These are phyloP conservation scores for Heliconius hewitsoni DNA, from an alignment of 1,140 invertebrate genomes.

Conservation along the genomic window DNA sequence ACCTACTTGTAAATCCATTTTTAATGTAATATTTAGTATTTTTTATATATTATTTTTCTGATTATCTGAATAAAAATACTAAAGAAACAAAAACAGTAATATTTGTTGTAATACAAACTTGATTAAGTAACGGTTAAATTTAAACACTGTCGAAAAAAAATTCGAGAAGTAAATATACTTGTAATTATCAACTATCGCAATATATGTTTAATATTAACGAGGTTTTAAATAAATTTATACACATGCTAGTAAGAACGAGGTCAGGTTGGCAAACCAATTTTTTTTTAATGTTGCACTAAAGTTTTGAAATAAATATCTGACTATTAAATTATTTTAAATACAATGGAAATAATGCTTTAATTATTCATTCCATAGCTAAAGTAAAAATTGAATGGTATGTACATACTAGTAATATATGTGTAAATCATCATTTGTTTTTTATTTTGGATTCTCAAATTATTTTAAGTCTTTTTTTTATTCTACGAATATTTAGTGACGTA, in stretches of 20 bases:
- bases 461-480: no score
- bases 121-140: background rate
- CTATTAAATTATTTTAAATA: background rate
- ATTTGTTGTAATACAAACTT: background rate
- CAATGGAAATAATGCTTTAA: background rate
- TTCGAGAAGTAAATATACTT: background rate
- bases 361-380: background rate
- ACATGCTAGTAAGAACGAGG: background rate
- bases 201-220: background rate
- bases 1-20: no score
- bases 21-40: no score
- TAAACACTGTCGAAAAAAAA: background rate
- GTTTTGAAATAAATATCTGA: background rate
- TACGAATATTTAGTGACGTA: no score
- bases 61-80: no score
- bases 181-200: slow-evolving; percentile 5
- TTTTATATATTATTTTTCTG: no score
- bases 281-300: background rate
- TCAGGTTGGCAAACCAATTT: background rate
- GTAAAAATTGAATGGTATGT: background rate
- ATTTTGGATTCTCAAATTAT: no score
- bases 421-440: no score
- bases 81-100: background rate
- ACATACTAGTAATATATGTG: background rate
- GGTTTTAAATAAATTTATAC: slow-evolving; percentile 6